phyloP scores from a whole-genome alignment of 2,113 vertebrate genomes.

The Neogale vison region DNA sequence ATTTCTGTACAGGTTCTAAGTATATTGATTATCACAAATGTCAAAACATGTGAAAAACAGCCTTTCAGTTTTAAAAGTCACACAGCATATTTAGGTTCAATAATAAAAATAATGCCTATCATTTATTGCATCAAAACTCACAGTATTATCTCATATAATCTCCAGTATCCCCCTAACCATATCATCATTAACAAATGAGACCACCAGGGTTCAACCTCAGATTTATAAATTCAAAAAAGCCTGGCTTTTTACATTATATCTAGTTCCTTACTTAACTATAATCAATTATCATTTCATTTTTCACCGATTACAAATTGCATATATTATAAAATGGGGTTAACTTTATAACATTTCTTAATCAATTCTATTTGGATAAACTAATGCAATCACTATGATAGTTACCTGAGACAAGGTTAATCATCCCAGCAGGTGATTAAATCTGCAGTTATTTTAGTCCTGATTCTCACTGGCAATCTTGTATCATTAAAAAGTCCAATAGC shows the following conservation, averaged over 20 bases:
- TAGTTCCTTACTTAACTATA: background rate
- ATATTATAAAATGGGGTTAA: background rate
- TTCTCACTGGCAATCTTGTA: background rate
- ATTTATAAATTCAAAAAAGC: background rate
- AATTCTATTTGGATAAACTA: background rate
- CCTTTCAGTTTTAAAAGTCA: background rate
- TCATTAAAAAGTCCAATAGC: background rate
- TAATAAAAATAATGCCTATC: background rate
- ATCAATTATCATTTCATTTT: background rate
- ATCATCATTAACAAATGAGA: background rate
- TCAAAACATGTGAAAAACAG: background rate
- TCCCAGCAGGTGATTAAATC: conserved; percentile 7
- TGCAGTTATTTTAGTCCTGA: background rate
- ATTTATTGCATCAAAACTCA: background rate
- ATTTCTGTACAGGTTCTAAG: background rate
- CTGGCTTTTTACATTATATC: background rate
- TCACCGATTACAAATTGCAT: background rate
- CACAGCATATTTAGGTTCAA: background rate
- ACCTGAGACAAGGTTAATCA: background rate
- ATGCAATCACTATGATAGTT: background rate
- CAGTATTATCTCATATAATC: background rate
- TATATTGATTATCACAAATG: background rate
- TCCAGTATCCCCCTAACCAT: background rate
- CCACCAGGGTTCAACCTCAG: background rate
- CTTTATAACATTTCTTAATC: background rate